A percentile compares a stretch with the other conserved stretches of the same genome.
phyloP scores from a whole-genome alignment of 2,797 vertebrate genomes.

The Phoxinus dragarum region DNA sequence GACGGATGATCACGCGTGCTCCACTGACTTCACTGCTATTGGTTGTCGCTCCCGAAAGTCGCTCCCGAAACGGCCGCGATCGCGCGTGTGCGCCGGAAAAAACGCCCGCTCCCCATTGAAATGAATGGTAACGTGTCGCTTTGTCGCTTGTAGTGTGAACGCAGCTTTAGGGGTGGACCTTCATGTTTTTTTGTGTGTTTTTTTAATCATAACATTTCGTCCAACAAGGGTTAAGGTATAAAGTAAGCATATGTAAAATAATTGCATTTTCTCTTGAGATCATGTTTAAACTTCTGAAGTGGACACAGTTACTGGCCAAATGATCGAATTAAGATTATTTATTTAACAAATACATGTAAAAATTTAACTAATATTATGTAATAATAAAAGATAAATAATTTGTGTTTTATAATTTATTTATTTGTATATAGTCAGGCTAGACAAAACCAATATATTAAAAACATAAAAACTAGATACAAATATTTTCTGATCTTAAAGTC shows the following conservation, averaged over 20 bases:
- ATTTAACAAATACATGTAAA: not conserved
- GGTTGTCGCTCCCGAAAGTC: too few relatives aligned
- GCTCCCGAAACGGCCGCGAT: too few relatives aligned
- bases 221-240: not conserved
- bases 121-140: too few relatives aligned
- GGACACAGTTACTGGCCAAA: not conserved
- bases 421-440: not conserved
- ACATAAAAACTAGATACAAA: not conserved
- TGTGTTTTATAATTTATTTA: not conserved
- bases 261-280: not conserved
- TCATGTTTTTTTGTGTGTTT: not conserved
- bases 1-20: too few relatives aligned
- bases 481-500: not conserved
- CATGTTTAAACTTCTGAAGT: not conserved
- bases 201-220: not conserved
- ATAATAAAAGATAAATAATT: not conserved
- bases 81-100: too few relatives aligned
- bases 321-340: not conserved
- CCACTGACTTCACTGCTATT: too few relatives aligned
- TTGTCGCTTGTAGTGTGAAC: too few relatives aligned
- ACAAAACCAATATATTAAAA: not conserved
- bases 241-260: not conserved
- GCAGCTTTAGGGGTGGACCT: not conserved
- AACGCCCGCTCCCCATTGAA: too few relatives aligned
- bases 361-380: not conserved